These are phyloP conservation scores for Synergus umbraculus DNA, from an alignment of 2,888 invertebrate species.

Conservation along the genomic window DNA sequence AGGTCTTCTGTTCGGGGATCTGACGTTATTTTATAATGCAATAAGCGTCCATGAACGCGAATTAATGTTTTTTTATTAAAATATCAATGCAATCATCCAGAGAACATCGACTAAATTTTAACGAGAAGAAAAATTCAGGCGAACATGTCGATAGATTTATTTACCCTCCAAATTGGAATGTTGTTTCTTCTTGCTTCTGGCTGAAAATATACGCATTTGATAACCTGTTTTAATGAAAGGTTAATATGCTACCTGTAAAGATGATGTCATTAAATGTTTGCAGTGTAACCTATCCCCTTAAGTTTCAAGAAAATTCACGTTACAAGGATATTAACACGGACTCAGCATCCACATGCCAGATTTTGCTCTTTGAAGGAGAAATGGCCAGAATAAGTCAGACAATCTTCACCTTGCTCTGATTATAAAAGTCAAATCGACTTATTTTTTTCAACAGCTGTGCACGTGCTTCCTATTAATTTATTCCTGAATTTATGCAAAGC, in stretches of 20 bases:
- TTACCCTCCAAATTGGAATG: background rate
- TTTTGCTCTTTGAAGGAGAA: constrained; percentile 34
- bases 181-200: background rate
- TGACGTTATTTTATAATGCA: background rate
- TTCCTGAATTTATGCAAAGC: background rate
- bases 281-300: background rate
- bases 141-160: no score
- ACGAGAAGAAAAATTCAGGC: background rate
- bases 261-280: constrained; percentile 6
- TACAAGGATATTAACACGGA: constrained; percentile 13
- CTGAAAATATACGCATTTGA: background rate
- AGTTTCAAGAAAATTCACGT: background rate
- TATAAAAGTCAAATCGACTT: constrained; percentile 28
- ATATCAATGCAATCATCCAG: background rate
- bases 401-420: constrained; percentile 19
- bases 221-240: background rate
- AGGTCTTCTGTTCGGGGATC: constrained; percentile 3
- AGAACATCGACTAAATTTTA: constrained; percentile 6
- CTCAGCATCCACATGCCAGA: background rate
- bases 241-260: background rate
- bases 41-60: background rate
- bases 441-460: constrained; percentile 25
- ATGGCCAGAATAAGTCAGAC: background rate
- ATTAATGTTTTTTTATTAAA: background rate
- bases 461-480: background rate